Percentiles rank a stretch among this genome's conserved stretches.
Evolutionary conservation across 2,797 vertebrate genomes (phyloP).

Genomic region (Mormyrops attenuatus): DNA sequence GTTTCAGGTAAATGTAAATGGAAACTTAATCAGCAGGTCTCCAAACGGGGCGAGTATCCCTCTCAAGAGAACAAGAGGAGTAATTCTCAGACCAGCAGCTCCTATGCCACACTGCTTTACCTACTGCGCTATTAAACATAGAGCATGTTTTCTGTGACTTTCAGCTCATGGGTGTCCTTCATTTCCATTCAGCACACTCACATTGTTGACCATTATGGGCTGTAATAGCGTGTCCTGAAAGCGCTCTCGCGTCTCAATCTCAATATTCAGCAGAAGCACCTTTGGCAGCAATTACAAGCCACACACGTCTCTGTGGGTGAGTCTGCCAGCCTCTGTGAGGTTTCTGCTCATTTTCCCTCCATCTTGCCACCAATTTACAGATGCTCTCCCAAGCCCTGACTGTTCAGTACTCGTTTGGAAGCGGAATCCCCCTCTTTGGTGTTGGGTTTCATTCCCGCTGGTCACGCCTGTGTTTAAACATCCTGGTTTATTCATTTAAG

Average conservation of each 20-base stretch:
- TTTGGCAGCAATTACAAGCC: not conserved
- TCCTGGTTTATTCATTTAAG: not conserved
- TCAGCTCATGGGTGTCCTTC: not conserved
- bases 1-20: not conserved
- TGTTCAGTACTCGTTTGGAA: not conserved
- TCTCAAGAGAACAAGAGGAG: not conserved
- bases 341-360: not conserved
- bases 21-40: not conserved
- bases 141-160: not conserved
- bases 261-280: slow-evolving; percentile 1
- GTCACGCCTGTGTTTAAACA: not conserved
- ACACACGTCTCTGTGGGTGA: not conserved
- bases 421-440: not conserved
- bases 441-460: not conserved
- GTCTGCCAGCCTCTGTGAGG: not conserved
- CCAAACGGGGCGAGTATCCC: not conserved
- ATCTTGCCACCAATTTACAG: not conserved
- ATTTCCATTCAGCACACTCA: not conserved
- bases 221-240: slow-evolving; percentile 5
- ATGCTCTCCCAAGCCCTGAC: not conserved
- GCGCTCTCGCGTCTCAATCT: not conserved
- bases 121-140: not conserved
- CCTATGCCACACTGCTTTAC: not conserved
- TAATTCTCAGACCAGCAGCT: not conserved
- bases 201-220: slow-evolving; percentile 1